These are phyloP conservation scores for Panulirus ornatus DNA, from an alignment of 1,140 invertebrate species.

Conservation along the genomic window DNA sequence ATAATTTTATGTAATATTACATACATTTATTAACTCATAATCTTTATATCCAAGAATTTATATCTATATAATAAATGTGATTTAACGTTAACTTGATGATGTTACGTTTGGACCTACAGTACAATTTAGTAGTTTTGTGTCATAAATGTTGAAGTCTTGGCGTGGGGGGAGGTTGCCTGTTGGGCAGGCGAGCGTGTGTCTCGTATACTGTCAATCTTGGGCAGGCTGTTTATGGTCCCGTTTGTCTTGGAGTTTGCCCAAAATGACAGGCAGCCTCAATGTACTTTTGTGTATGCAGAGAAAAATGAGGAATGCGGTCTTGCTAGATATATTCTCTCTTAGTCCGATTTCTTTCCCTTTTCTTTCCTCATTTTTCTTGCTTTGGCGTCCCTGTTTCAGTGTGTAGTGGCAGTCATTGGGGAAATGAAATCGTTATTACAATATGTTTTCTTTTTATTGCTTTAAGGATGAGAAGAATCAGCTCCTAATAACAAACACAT, in stretches of 20 bases:
- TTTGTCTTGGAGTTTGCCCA: slow-evolving; percentile 74
- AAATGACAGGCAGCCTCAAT: slow-evolving; percentile 72
- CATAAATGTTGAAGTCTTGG: no score
- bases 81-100: no score
- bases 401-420: slow-evolving; percentile 75
- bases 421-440: slow-evolving; percentile 76
- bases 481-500: slow-evolving; percentile 94
- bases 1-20: no score
- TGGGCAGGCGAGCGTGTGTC: slow-evolving; percentile 36
- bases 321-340: slow-evolving; percentile 64
- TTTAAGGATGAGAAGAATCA: slow-evolving; percentile 94
- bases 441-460: slow-evolving; percentile 79
- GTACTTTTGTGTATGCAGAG: slow-evolving; percentile 73
- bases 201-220: slow-evolving; percentile 65
- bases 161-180: no score
- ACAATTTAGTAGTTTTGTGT: no score
- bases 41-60: no score
- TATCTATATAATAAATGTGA: no score
- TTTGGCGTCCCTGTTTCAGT: slow-evolving; percentile 76
- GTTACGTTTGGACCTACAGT: no score
- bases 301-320: slow-evolving; percentile 69
- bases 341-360: slow-evolving; percentile 60
- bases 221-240: slow-evolving; percentile 66
- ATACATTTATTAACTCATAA: no score
- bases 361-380: slow-evolving; percentile 76